Evolutionary conservation across 2,113 vertebrate species (phyloP), one percentile per base, ranked within the genome.

Genomic region (Cervus canadensis): DNA sequence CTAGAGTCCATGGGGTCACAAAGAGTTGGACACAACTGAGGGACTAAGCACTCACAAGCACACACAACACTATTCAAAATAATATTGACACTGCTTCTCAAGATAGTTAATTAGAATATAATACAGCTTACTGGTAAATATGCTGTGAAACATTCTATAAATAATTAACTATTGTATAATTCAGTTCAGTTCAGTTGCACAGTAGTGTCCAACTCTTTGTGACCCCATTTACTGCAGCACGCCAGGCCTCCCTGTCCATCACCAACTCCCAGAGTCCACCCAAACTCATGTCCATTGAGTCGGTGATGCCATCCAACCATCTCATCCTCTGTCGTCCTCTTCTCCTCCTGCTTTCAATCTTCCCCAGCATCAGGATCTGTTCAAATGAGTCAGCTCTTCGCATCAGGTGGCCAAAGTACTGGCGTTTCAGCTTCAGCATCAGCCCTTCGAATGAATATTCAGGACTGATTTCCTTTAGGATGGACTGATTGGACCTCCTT

Each of bases 221-320:
- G 1, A 71, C 17, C n/a, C 9, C n/a, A 36, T 36, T 5, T 5
- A 71, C 9, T 71, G n/a, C n/a, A 21, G 64, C 64, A 36, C 0
- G 9, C 64, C n/a, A 36, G n/a, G 19, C n/a, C n/a, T 36, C n/a
- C 9, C 19, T 36, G 36, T 36, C 64, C 19, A 23, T 36, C n/a
- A 71, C n/a, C n/a, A 71, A 0, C 10, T 36, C 9, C n/a, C 2
- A 0, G 64, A 36, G 9, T 23, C 21, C 36, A 71, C n/a, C 17
- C n/a, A 71, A 23, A 71, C 9, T 71, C 9, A 36, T 10, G 64
- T 36, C 5, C 64, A 21, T 12, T 71, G 19, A 36, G 64, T 71
- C 0, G 0, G 4, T 71, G 17, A 71, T 71, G 17, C 64, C 64
- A 21, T 71, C 17, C 64, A 36, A 71, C n/a, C 9, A 71, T 71